Evolutionary conservation across 2,888 invertebrate species (phyloP).

Genomic region (Muscina levida): DNA sequence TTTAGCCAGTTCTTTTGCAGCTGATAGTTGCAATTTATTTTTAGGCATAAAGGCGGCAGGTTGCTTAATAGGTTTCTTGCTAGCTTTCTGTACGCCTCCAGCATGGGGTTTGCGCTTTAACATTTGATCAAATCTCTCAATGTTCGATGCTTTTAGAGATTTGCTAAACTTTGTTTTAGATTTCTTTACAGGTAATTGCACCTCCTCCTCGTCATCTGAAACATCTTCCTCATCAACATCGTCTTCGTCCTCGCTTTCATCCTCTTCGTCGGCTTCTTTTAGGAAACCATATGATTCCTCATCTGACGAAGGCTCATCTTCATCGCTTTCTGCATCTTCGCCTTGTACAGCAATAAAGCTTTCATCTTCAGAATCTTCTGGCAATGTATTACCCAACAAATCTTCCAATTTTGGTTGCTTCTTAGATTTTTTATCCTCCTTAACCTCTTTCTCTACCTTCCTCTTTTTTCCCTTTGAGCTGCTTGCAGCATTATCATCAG

Average conservation of each 20-base stretch:
- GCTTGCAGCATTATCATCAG: constrained; percentile 43
- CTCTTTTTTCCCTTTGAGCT: constrained; percentile 31
- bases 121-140: constrained; percentile 71
- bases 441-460: constrained; percentile 39
- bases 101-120: constrained; percentile 74
- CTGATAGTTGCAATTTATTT: constrained; percentile 69
- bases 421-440: constrained; percentile 62
- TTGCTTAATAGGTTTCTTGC: constrained; percentile 66
- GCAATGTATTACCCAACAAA: constrained; percentile 73
- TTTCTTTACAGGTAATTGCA: constrained; percentile 49
- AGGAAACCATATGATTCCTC: constrained; percentile 67
- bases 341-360: constrained; percentile 69
- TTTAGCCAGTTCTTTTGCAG: constrained; percentile 74
- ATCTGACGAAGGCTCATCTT: constrained; percentile 63
- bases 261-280: constrained; percentile 59
- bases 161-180: constrained; percentile 61
- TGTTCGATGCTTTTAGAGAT: constrained; percentile 61
- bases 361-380: constrained; percentile 77
- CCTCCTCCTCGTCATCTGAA: constrained; percentile 46
- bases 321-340: constrained; percentile 48
- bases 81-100: constrained; percentile 73
- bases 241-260: constrained; percentile 8
- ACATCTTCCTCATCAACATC: constrained; percentile 27
- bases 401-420: constrained; percentile 71
- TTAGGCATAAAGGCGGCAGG: constrained; percentile 58